These are phyloP conservation scores for Didymodactylos carnosus DNA, from an alignment of 2,888 invertebrate species.

Conservation along the genomic window DNA sequence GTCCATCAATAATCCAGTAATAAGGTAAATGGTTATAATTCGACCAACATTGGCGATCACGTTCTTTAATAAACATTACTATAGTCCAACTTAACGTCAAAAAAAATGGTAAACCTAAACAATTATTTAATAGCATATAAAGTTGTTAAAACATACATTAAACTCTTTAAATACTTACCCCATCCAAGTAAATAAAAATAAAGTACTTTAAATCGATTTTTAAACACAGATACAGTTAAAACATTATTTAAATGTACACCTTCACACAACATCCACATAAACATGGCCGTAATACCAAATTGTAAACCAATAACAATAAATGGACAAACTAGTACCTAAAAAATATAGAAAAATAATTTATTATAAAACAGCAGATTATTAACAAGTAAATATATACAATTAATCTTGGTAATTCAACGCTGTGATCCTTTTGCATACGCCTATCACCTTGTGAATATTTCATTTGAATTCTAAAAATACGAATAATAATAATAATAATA, in stretches of 20 bases:
- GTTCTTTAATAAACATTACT: not conserved
- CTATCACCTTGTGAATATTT: not conserved
- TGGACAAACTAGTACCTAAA: too few species aligned
- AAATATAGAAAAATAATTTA: too few species aligned
- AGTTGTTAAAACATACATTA: not conserved
- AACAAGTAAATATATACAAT: not conserved
- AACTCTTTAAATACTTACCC: slow-evolving; percentile 25
- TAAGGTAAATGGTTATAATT: slow-evolving; percentile 4
- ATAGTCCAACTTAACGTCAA: slow-evolving; percentile 24
- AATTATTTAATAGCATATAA: slow-evolving; percentile 1
- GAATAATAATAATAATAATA: not conserved
- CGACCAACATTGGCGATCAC: not conserved
- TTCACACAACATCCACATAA: slow-evolving; percentile 76
- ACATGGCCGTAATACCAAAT: slow-evolving; percentile 55
- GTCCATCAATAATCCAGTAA: slow-evolving; percentile 12
- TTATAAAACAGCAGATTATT: too few species aligned
- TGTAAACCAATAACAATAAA: slow-evolving; percentile 44
- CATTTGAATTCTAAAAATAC: not conserved
- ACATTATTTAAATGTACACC: slow-evolving; percentile 70
- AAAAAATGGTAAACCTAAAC: slow-evolving; percentile 20
- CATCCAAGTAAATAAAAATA: slow-evolving; percentile 33
- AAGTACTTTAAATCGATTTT: slow-evolving; percentile 19
- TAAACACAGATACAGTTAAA: slow-evolving; percentile 43
- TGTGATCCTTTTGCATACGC: not conserved
- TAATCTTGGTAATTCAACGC: not conserved